A percentile compares a stretch with the other conserved stretches of the same genome.
Evolutionary conservation across 1,140 invertebrate genomes (phyloP).

Genomic region (Pseudomyrmex dendroicus): DNA sequence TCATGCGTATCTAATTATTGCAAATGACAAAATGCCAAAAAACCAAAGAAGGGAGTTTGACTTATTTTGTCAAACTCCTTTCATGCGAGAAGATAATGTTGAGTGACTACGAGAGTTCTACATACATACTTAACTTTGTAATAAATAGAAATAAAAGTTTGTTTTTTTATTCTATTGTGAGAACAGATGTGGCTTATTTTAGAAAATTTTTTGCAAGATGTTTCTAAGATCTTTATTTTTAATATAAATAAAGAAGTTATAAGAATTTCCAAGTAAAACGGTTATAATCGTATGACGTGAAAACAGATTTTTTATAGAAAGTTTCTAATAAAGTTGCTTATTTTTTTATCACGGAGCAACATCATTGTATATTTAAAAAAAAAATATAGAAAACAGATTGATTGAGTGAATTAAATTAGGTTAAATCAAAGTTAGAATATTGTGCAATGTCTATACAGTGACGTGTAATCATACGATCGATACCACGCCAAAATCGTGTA

Average conservation of each 20-base stretch:
- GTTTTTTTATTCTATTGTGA: neutral
- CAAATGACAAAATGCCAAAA: slow-evolving; percentile 31
- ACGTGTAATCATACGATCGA: slow-evolving; percentile 33
- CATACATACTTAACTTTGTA: slow-evolving; percentile 19
- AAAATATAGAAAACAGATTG: too few species aligned
- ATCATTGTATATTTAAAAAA: too few species aligned
- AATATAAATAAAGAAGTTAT: too few species aligned
- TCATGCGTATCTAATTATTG: slow-evolving; percentile 27
- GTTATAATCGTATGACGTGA: too few species aligned
- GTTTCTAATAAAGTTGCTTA: too few species aligned
- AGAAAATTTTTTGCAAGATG: too few species aligned
- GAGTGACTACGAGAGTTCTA: neutral
- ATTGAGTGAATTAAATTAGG: neutral
- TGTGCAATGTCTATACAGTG: neutral
- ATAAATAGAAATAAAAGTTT: neutral
- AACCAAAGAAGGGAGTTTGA: neutral
- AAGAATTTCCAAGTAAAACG: too few species aligned
- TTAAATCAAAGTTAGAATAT: neutral
- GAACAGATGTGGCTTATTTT: too few species aligned
- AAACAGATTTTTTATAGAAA: too few species aligned
- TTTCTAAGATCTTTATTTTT: too few species aligned
- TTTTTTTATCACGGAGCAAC: too few species aligned
- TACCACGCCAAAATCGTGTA: slow-evolving; percentile 46
- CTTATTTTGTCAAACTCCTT: slow-evolving; percentile 10
- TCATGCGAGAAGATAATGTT: slow-evolving; percentile 16